A percentile compares a stretch with the other conserved stretches of the same genome.
Evolutionary conservation across 2,888 invertebrate genomes (phyloP).

Genomic region (Phasia obesa): DNA sequence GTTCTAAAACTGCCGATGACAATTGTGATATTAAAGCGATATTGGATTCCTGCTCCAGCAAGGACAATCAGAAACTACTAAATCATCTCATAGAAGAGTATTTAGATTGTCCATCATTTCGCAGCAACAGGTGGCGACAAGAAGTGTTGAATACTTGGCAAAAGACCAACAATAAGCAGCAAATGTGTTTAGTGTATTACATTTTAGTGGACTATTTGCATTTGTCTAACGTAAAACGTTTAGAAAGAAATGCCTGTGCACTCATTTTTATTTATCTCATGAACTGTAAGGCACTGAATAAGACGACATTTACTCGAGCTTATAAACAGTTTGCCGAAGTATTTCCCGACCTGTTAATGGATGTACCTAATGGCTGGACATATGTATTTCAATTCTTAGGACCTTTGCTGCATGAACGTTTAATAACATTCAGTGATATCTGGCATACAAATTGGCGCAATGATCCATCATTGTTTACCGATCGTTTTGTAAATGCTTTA

Average conservation of each 20-base stretch:
- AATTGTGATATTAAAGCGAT: conserved; percentile 33
- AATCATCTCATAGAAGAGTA: conserved; percentile 76
- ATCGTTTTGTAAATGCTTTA: conserved; percentile 77
- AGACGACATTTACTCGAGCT: conserved; percentile 73
- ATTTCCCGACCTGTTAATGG: conserved; percentile 77
- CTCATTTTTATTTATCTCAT: conserved; percentile 76
- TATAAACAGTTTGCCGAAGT: conserved; percentile 76
- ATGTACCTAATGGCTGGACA: conserved; percentile 79
- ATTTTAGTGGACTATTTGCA: conserved; percentile 78
- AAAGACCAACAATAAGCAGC: conserved; percentile 71
- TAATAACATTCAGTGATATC: conserved; percentile 75
- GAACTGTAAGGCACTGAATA: conserved; percentile 72
- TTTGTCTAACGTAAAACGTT: conserved; percentile 72
- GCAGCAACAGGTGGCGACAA: conserved; percentile 73
- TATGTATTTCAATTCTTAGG: conserved; percentile 80
- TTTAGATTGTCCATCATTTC: conserved; percentile 66
- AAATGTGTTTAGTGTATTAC: conserved; percentile 75
- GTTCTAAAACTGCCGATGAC: conserved; percentile 5
- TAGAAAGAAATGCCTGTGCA: conserved; percentile 76
- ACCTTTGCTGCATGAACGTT: conserved; percentile 77
- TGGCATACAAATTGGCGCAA: conserved; percentile 78
- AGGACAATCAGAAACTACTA: conserved; percentile 76
- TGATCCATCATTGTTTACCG: conserved; percentile 71
- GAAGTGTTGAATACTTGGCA: conserved; percentile 76
- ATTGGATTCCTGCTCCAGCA: conserved; percentile 50